phyloP scores from a whole-genome alignment of 2,113 vertebrate species.

The Nycticorax nycticorax region DNA sequence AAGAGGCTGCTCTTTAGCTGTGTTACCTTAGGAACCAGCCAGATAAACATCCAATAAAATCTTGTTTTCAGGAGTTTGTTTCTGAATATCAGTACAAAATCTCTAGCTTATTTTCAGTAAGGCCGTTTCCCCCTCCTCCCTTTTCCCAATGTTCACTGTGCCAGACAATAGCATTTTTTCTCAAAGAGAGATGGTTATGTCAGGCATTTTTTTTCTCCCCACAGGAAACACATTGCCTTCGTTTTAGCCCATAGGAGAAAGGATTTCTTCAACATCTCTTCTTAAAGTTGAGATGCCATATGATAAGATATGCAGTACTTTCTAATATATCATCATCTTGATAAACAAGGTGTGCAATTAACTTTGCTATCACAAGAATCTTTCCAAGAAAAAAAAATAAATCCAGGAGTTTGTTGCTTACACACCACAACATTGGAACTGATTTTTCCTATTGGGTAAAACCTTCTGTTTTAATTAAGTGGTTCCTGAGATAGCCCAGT shows the following conservation, averaged over 20 bases:
- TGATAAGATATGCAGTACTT: background rate
- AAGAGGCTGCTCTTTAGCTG: constrained; percentile 60
- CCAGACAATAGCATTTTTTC: constrained; percentile 6
- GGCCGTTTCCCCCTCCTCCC: background rate
- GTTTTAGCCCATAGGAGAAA: background rate
- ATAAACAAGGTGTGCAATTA: background rate
- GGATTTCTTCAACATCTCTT: background rate
- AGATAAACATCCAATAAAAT: constrained; percentile 45
- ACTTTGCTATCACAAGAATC: background rate
- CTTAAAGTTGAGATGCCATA: background rate
- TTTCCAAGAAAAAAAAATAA: background rate
- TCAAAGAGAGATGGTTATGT: background rate
- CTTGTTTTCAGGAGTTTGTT: constrained; percentile 58
- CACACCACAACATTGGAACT: background rate
- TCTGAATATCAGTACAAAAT: constrained; percentile 28
- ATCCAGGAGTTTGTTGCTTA: background rate
- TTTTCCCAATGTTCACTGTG: background rate
- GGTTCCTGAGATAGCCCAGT: background rate
- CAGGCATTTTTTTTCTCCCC: background rate
- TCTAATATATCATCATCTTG: background rate
- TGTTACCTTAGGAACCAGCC: constrained; percentile 56
- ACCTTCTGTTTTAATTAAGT: background rate
- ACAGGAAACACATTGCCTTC: background rate
- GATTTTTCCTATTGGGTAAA: background rate
- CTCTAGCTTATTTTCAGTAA: constrained; percentile 31